Percentiles rank a stretch among this genome's conserved stretches.
phyloP scores from a whole-genome alignment of 2,113 vertebrate species.

The Hiodon alosoides region DNA sequence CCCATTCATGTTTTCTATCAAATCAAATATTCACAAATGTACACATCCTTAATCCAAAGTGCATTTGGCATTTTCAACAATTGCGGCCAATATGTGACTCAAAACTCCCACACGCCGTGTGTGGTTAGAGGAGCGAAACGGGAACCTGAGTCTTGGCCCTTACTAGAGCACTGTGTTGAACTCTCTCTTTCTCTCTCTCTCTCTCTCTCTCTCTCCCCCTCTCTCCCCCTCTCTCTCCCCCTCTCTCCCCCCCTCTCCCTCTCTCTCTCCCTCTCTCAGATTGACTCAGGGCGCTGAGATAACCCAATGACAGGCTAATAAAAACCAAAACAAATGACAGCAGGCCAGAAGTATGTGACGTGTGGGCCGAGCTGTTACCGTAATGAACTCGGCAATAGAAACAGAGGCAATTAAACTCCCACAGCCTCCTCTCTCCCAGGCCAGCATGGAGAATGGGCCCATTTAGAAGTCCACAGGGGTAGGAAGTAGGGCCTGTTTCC shows the following conservation, averaged over 20 bases:
- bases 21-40: too few species aligned
- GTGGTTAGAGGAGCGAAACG: conserved; percentile 3
- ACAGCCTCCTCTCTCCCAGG: conserved; percentile 53
- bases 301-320: conserved; percentile 48
- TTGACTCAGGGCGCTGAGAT: conserved; percentile 29
- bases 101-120: not conserved
- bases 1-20: too few species aligned
- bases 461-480: conserved; percentile 54
- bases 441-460: conserved; percentile 49
- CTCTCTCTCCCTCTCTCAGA: conserved; percentile 46
- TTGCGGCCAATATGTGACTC: not conserved
- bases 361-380: conserved; percentile 58
- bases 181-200: not conserved
- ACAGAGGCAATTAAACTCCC: conserved; percentile 69
- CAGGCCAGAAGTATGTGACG: conserved; percentile 64
- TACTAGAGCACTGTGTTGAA: conserved; percentile 18
- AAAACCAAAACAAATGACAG: conserved; percentile 66
- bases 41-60: not conserved
- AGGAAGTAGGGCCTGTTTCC: conserved; percentile 55
- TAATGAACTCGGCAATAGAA: conserved; percentile 63
- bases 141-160: not conserved
- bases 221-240: conserved; percentile 16
- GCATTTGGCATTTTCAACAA: not conserved
- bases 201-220: not conserved
- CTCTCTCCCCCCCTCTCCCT: conserved; percentile 32